Base-by-base conservation (phyloP, 2,797 vertebrate genomes). In the Micrastur ruficollis region DNA sequence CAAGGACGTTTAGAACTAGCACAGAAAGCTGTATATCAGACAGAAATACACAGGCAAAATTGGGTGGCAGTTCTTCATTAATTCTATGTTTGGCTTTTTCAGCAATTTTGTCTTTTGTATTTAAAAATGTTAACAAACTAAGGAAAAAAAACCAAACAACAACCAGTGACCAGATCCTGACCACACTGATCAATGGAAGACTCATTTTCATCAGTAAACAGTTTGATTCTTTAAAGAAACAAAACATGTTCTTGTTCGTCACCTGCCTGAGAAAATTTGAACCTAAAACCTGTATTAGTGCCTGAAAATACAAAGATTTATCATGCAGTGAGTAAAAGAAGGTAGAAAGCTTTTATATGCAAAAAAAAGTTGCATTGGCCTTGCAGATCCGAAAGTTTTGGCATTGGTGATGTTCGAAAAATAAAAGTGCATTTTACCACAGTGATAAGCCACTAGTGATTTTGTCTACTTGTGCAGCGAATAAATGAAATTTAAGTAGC, bases 281-380 rank as follows among this genome's bases (percentile, higher is more conserved):
- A 81, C 31, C 31, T 78, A 66, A 87, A 93, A 71, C 16, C 32
- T 46, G n/a, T 50, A 83, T 47, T 68, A 93, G 44, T 79, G 21
- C 29, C 76, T 86, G 55, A 91, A 94, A 96, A 90, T 56, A 61
- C n/a, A 58, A 71, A 86, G 31, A 63, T 68, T 91, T 70, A 80
- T 66, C 50, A 67, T 44, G 29, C 44, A 85, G 73, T 46, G 59
- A 74, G 34, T 53, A 44, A 32, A 81, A 76, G 62, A 93, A 89
- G 23, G 61, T 42, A 72, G 22, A 25, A 62, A 85, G 90, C 40
- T 82, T 96, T 86, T 75, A 66, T 13, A 56, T 11, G 22, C 23
- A 68, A 81, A 81, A 22, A 80, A 70, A 90, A 70, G 44, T 73
- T 58, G 78, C 25, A 80, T 67, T 67, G 81, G 52, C 23, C 55